phyloP scores from a whole-genome alignment of 2,888 invertebrate species.

The Pristionchus exspectatus region DNA sequence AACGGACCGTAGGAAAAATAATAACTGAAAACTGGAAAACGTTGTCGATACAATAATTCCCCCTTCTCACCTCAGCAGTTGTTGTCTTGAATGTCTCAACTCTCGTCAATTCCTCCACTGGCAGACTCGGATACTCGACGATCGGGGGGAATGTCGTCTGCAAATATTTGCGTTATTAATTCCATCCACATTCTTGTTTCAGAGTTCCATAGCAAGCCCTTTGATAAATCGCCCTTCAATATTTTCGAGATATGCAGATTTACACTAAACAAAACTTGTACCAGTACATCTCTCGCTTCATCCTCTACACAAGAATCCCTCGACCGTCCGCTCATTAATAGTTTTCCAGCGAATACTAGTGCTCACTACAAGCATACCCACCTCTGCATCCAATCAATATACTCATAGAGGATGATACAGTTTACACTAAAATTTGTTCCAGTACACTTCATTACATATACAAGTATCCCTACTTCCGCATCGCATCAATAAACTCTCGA shows the following conservation, averaged over 20 bases:
- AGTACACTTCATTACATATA: too few relatives aligned
- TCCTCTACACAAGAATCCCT: background rate
- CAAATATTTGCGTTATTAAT: background rate
- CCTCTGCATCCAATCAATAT: too few relatives aligned
- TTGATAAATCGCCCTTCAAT: background rate
- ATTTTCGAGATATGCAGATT: background rate
- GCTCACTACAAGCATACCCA: too few relatives aligned
- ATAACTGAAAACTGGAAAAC: too few relatives aligned
- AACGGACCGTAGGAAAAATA: too few relatives aligned
- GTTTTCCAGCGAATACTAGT: background rate
- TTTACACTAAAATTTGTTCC: too few relatives aligned
- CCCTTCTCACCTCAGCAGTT: background rate
- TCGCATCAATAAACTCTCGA: too few relatives aligned
- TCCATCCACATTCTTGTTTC: background rate
- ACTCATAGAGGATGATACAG: too few relatives aligned
- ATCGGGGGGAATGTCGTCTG: constrained; percentile 34
- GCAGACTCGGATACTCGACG: background rate
- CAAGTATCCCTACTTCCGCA: too few relatives aligned
- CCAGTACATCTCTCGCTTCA: background rate
- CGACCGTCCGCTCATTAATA: background rate
- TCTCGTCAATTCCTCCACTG: background rate
- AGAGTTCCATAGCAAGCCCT: background rate
- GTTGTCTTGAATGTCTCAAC: background rate
- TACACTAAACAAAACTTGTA: background rate
- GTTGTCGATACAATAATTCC: background rate